These are phyloP conservation scores for Myotis pilosus DNA, from an alignment of 2,797 vertebrate genomes.

Conservation along the genomic window DNA sequence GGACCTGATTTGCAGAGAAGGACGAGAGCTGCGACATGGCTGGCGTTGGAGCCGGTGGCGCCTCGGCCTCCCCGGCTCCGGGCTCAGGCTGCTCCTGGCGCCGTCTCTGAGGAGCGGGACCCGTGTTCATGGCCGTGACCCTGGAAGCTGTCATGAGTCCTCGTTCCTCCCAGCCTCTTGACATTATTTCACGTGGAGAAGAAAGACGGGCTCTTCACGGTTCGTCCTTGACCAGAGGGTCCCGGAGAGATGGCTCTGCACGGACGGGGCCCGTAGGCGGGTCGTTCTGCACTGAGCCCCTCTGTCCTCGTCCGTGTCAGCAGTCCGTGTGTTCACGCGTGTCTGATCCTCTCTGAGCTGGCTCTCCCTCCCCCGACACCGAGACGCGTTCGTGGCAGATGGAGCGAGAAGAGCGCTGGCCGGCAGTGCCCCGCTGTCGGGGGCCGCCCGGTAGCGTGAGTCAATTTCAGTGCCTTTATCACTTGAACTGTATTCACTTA, in stretches of 20 bases:
- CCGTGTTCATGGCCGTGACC: conserved; percentile 51
- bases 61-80: not conserved
- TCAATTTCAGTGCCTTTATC: conserved; percentile 85
- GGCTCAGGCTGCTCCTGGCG: not conserved
- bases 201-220: conserved; percentile 14
- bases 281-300: conserved; percentile 57
- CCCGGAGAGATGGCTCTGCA: no score
- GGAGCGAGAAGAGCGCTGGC: conserved; percentile 63
- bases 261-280: not conserved
- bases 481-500: conserved; percentile 76
- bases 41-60: conserved; percentile 44
- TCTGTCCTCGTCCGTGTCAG: conserved; percentile 12
- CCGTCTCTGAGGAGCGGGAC: conserved; percentile 33
- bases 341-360: conserved; percentile 17
- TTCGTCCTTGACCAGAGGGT: not conserved
- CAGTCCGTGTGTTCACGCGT: not conserved
- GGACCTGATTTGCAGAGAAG: conserved; percentile 54
- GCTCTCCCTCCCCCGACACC: not conserved
- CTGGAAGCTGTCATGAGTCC: conserved; percentile 59
- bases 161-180: conserved; percentile 53
- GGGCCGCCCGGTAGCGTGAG: conserved; percentile 72
- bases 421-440: not conserved
- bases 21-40: not conserved
- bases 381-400: conserved; percentile 55
- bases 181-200: conserved; percentile 41